Evolutionary conservation across 2,797 vertebrate species (phyloP).

Genomic region (Staurois parvus): DNA sequence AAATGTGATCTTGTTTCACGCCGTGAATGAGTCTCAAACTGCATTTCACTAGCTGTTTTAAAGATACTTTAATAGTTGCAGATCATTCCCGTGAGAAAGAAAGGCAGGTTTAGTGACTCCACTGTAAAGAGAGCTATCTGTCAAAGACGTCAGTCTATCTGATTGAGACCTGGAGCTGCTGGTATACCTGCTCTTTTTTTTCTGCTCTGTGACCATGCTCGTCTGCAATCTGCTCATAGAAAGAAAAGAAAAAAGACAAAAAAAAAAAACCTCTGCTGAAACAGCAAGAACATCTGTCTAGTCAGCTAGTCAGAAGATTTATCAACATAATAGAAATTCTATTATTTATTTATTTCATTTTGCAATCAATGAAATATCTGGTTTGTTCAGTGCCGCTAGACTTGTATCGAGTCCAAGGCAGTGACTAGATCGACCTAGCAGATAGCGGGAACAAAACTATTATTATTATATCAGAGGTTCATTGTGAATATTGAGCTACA

Average conservation of each 20-base stretch:
- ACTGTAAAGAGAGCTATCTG: slow-evolving; percentile 79
- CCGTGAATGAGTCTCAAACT: slow-evolving; percentile 76
- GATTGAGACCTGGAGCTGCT: slow-evolving; percentile 71
- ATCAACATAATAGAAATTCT: slow-evolving; percentile 67
- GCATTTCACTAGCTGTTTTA: slow-evolving; percentile 77
- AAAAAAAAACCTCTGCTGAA: slow-evolving; percentile 60
- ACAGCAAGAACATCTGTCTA: slow-evolving; percentile 68
- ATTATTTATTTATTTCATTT: slow-evolving; percentile 62
- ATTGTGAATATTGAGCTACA: slow-evolving; percentile 52
- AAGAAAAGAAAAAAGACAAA: slow-evolving; percentile 20
- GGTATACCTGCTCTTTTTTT: slow-evolving; percentile 67
- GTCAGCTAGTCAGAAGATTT: slow-evolving; percentile 64
- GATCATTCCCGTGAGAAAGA: slow-evolving; percentile 79
- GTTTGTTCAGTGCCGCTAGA: slow-evolving; percentile 39
- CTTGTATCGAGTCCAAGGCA: slow-evolving; percentile 57
- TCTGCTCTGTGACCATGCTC: slow-evolving; percentile 68
- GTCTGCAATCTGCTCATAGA: slow-evolving; percentile 68
- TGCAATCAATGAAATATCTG: slow-evolving; percentile 64
- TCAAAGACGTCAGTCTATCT: slow-evolving; percentile 81
- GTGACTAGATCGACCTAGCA: slow-evolving; percentile 62
- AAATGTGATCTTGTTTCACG: slow-evolving; percentile 85
- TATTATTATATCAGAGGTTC: slow-evolving; percentile 48
- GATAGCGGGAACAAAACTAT: slow-evolving; percentile 57
- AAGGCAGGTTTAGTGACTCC: slow-evolving; percentile 82
- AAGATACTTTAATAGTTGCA: slow-evolving; percentile 78